phyloP scores from a whole-genome alignment of 2,113 vertebrate species.

The Rattus rattus region DNA sequence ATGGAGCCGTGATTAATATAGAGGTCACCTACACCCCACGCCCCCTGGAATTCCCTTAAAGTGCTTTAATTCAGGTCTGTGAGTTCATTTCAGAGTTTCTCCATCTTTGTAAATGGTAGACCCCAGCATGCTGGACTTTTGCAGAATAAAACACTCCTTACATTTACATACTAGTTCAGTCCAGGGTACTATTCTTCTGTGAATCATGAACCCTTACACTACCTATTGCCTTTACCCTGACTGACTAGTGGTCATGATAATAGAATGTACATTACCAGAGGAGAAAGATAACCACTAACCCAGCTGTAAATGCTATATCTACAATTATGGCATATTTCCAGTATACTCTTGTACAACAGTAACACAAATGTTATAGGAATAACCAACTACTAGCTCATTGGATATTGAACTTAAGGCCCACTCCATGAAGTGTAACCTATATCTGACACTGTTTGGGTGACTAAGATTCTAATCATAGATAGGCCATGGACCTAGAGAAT shows the following conservation, averaged over 20 bases:
- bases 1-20: too few species aligned
- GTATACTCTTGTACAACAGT: neutral
- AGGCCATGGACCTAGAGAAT: neutral
- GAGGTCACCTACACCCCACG: too few species aligned
- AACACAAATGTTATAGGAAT: neutral
- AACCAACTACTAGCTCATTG: neutral
- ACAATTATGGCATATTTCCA: neutral
- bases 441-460: neutral
- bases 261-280: neutral
- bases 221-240: neutral
- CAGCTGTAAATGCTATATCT: neutral
- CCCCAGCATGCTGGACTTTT: too few species aligned
- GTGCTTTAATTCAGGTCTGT: too few species aligned
- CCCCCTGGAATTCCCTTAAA: too few species aligned
- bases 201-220: too few species aligned
- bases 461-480: neutral
- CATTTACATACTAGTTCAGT: too few species aligned
- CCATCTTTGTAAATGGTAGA: too few species aligned
- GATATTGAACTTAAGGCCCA: neutral
- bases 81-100: too few species aligned
- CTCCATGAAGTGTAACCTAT: neutral
- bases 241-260: neutral
- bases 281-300: neutral
- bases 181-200: too few species aligned
- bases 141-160: too few species aligned